Percentiles rank a stretch among this genome's conserved stretches.
Conservation (phyloP, 2,113 vertebrate species). For the Canis aureus region DNA sequence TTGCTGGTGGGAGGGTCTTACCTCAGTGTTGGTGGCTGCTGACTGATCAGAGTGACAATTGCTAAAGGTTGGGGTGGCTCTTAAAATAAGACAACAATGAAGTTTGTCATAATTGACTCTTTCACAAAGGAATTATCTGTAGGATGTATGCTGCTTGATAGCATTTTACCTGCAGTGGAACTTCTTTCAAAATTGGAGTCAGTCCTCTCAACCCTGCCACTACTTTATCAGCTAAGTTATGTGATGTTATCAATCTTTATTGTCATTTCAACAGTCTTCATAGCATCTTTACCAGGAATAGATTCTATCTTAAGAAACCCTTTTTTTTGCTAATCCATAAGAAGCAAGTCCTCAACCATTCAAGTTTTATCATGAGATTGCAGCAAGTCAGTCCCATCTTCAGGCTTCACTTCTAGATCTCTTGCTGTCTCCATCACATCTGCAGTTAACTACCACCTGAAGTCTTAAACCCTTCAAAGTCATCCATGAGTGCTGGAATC, state of each 20-base stretch:
- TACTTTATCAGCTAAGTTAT: neutral
- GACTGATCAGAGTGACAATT: neutral
- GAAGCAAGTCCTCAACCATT: neutral
- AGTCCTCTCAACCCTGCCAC: neutral
- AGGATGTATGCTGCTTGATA: neutral
- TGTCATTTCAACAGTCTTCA: neutral
- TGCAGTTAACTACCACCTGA: neutral
- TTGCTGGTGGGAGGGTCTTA: neutral
- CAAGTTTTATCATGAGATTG: neutral
- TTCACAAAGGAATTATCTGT: neutral
- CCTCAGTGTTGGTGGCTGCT: neutral
- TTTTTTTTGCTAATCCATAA: neutral
- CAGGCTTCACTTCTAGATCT: neutral
- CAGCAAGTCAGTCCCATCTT: neutral
- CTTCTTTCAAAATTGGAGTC: neutral
- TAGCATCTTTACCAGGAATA: neutral
- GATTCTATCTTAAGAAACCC: neutral
- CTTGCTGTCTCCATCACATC: neutral
- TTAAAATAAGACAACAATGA: neutral
- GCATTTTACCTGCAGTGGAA: neutral
- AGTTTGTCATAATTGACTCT: neutral
- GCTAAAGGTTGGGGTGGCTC: neutral
- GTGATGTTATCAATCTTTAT: neutral
- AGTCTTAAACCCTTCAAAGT: neutral
- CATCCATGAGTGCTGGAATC: neutral